Conservation (phyloP, 2,113 vertebrate genomes). For the Stegostoma tigrinum region DNA sequence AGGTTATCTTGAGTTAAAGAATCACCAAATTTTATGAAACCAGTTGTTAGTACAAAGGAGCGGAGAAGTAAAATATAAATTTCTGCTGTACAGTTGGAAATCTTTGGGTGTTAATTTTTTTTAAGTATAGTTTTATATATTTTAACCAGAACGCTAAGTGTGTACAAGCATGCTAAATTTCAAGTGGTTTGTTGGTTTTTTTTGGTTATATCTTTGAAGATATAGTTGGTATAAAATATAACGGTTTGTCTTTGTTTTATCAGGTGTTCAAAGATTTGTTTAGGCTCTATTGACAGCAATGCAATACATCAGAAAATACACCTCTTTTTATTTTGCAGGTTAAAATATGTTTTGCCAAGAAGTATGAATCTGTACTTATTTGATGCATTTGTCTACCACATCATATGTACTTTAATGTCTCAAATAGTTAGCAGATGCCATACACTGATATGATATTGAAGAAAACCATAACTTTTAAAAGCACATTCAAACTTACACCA, state of each 20-base stretch:
- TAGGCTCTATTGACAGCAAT: background rate
- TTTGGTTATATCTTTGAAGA: background rate
- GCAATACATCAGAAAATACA: background rate
- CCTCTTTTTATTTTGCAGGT: background rate
- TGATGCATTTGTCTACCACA: background rate
- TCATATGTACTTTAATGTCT: background rate
- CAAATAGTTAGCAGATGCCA: too few species aligned
- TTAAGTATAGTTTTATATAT: background rate
- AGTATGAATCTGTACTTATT: too few species aligned
- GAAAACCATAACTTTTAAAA: too few species aligned
- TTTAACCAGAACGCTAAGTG: too few species aligned
- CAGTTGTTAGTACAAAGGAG: background rate
- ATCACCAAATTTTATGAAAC: background rate
- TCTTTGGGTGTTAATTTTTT: background rate
- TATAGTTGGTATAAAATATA: background rate
- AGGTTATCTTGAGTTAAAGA: background rate
- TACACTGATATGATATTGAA: too few species aligned
- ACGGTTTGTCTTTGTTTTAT: background rate
- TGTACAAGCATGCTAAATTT: background rate
- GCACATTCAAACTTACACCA: too few species aligned
- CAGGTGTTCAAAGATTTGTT: background rate
- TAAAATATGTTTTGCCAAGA: background rate
- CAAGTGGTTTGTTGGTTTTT: background rate
- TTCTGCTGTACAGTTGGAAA: background rate
- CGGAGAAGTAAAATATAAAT: background rate